Evolutionary conservation across 2,113 vertebrate species (phyloP).

Genomic region (Sylvicapra grimmia): DNA sequence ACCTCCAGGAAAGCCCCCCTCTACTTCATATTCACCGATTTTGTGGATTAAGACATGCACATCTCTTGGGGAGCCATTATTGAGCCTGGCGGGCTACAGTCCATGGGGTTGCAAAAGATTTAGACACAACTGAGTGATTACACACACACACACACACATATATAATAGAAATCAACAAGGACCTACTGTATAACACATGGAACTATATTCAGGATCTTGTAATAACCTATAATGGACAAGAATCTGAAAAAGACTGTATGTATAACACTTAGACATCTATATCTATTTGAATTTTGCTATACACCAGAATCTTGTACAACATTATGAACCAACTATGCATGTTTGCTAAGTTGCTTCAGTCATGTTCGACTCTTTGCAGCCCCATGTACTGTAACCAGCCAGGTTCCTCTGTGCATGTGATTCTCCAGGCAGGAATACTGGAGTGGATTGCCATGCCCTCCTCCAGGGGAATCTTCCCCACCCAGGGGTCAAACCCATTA

Average conservation of each 20-base stretch:
- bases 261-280: not conserved
- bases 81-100: not conserved
- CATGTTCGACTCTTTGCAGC: not conserved
- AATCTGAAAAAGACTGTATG: not conserved
- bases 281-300: not conserved
- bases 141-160: not conserved
- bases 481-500: accelerated
- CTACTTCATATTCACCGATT: not conserved
- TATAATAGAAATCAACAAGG: not conserved
- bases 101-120: not conserved
- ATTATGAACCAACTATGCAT: not conserved
- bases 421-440: not conserved
- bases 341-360: not conserved
- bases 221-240: not conserved
- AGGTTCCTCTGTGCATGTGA: not conserved
- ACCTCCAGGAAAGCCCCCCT: not conserved
- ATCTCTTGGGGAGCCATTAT: not conserved
- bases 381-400: not conserved
- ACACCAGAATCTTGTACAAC: not conserved
- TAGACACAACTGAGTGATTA: not conserved
- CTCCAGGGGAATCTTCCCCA: not conserved
- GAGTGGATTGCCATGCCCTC: not conserved
- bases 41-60: not conserved
- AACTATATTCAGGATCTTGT: not conserved
- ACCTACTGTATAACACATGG: not conserved